These are phyloP conservation scores for Saguinus midas DNA, from an alignment of 2,113 vertebrate genomes.

Conservation along the genomic window DNA sequence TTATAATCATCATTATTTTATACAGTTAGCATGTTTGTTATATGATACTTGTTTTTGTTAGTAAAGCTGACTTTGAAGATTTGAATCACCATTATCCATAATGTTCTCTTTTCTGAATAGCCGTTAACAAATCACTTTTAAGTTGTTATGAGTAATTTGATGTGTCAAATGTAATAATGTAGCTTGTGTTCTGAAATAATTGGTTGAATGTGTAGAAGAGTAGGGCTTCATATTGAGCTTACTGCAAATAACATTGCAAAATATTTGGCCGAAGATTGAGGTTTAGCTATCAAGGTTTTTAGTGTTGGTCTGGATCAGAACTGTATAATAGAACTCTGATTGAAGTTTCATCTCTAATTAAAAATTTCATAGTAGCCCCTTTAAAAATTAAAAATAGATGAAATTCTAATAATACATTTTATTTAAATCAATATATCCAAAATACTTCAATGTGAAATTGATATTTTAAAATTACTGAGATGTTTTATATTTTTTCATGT, in stretches of 20 bases:
- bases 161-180: neutral
- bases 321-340: neutral
- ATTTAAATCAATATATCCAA: neutral
- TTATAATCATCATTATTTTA: neutral
- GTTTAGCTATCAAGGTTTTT: slow-evolving; percentile 42
- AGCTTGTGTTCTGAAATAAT: neutral
- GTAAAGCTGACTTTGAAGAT: neutral
- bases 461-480: slow-evolving; percentile 13
- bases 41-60: slow-evolving; percentile 22
- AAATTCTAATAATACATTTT: slow-evolving; percentile 22
- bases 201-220: slow-evolving; percentile 27
- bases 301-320: neutral
- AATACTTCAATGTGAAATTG: neutral
- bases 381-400: neutral
- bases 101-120: slow-evolving; percentile 27
- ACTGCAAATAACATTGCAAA: neutral
- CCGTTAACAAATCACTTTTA: slow-evolving; percentile 10
- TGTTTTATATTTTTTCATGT: neutral
- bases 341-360: neutral
- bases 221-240: neutral
- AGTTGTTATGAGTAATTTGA: slow-evolving; percentile 27
- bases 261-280: slow-evolving; percentile 4
- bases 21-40: slow-evolving; percentile 16
- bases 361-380: neutral
- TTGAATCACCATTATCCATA: neutral